Evolutionary conservation across 2,113 vertebrate species (phyloP), one percentile per base, ranked within the genome.

Genomic region (Clupea harengus): DNA sequence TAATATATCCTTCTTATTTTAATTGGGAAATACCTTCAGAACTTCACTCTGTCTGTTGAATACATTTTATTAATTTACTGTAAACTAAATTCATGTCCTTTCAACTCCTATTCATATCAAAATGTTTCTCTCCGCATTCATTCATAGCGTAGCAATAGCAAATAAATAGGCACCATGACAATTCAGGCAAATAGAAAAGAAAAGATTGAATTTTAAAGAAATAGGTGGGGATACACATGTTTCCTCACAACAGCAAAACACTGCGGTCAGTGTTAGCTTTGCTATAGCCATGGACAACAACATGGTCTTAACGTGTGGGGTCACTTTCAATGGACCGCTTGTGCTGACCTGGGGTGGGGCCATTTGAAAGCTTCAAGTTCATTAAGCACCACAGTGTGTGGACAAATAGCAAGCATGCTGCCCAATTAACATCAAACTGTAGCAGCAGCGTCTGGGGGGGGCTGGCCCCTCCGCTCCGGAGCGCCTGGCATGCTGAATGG

Each of bases 361-460:
- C 52, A 46, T 64, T 45, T 81, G 80, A n/a, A 82, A 85, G 78
- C 45, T 32, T 28, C 81, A 85, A 60, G 78, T 85, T 60, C 54
- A 64, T 64, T 45, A 82, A 82, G 52, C 57, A 10, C 7, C 64
- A 25, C 64, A 18, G 44, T 57, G 72, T 83, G 87, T 75, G 83
- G 17, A 75, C 46, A 57, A 86, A 88, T 81, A 87, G 39, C 82
- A 32, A 87, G 86, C 81, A 78, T 87, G 85, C 88, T 54, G 28
- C 57, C 72, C 44, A 87, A 81, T 90, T 87, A 89, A 57, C 84
- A 75, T 20, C 50, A 54, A 84, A 83, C 84, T 83, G 52, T 32
- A 54, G 45, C 32, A 44, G 81, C 81, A 45, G 57, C 25, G 10
- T 45, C 28, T 81, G 44, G 47, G 32, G 75, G 84, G 47, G 18